Evolutionary conservation across 2,113 vertebrate species (phyloP).

Genomic region (Campylomormyrus numenius): DNA sequence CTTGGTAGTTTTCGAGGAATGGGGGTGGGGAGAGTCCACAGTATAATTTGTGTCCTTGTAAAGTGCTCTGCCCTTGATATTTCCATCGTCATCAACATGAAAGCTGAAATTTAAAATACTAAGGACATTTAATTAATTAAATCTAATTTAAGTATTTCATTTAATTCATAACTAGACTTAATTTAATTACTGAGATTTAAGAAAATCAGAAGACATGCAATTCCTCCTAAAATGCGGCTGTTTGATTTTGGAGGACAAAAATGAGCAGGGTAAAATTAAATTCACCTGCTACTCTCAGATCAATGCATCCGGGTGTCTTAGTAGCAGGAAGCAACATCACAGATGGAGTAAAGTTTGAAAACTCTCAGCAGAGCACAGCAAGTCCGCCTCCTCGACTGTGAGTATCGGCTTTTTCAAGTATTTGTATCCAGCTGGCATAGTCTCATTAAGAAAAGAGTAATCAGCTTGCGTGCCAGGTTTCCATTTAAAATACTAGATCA

Average conservation of each 20-base stretch:
- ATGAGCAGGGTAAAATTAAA: not conserved
- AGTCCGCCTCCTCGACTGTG: not conserved
- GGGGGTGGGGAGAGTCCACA: not conserved
- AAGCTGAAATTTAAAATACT: not conserved
- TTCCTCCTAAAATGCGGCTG: not conserved
- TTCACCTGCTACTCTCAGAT: not conserved
- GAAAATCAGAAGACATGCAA: not conserved
- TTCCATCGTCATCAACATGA: not conserved
- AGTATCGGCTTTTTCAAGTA: not conserved
- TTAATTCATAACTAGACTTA: not conserved
- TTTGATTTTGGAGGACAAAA: not conserved
- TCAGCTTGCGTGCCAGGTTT: not conserved
- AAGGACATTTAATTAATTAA: not conserved
- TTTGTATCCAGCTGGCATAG: not conserved
- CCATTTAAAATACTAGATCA: not conserved
- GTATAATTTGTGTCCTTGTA: not conserved
- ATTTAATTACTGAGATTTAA: not conserved
- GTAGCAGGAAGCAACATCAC: not conserved
- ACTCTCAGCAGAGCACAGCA: not conserved
- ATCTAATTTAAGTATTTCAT: not conserved
- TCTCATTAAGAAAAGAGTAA: conserved; percentile 1
- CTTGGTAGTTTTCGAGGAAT: not conserved
- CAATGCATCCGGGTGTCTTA: not conserved
- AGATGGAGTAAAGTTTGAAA: not conserved
- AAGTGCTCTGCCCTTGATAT: not conserved